Evolutionary conservation across 2,113 vertebrate species (phyloP).

Genomic region (Thalassarche chlororhynchos): DNA sequence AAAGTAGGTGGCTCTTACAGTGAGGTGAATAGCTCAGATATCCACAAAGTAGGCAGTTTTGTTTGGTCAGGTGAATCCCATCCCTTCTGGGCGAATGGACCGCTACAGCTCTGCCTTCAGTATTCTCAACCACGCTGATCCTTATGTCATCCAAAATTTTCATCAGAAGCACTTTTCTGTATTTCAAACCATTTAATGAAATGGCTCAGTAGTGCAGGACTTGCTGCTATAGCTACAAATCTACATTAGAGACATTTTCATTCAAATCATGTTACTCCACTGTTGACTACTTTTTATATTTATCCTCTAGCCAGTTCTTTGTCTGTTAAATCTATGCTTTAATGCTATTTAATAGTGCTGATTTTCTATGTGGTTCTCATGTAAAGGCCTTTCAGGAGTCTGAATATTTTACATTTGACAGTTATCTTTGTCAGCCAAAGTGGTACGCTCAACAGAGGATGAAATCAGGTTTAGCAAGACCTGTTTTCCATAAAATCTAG

Average conservation of each 20-base stretch:
- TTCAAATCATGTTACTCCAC: not conserved
- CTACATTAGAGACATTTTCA: not conserved
- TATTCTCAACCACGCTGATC: accelerated
- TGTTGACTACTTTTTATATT: not conserved
- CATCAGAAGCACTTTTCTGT: not conserved
- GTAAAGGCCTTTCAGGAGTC: not conserved
- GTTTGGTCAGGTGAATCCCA: not conserved
- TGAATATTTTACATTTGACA: not conserved
- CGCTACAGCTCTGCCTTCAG: not conserved
- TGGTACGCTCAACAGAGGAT: not conserved
- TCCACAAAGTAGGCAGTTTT: not conserved
- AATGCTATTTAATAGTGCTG: not conserved
- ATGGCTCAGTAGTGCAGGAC: not conserved
- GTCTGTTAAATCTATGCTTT: not conserved
- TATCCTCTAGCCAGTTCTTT: not conserved
- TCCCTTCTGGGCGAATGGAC: not conserved
- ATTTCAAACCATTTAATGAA: not conserved
- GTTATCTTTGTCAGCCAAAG: not conserved
- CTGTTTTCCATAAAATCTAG: not conserved
- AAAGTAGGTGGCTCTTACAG: not conserved
- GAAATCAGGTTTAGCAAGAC: not conserved
- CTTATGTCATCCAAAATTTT: not conserved
- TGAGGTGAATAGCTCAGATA: not conserved
- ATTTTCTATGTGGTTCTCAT: not conserved
- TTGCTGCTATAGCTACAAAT: not conserved